Conservation (phyloP, 2,888 invertebrate genomes). For the Galerucella nymphaeae region DNA sequence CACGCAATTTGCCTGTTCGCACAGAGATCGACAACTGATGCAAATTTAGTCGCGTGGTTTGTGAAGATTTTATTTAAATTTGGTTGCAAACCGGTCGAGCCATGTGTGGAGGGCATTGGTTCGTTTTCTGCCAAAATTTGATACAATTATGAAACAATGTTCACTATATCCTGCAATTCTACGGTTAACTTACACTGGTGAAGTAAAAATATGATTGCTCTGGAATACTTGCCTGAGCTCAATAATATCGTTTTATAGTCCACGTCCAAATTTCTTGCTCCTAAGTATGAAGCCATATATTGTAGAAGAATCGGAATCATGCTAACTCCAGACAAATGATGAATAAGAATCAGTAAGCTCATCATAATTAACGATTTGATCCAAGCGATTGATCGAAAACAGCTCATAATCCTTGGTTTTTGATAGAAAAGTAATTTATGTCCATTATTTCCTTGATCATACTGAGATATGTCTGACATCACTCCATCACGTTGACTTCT, state of each 20-base stretch:
- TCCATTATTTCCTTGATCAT: slow-evolving; percentile 7
- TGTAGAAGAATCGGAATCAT: slow-evolving; percentile 22
- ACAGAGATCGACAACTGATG: too few relatives aligned
- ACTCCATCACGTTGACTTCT: slow-evolving; percentile 2
- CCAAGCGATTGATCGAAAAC: slow-evolving; percentile 9
- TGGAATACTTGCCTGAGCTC: slow-evolving; percentile 10
- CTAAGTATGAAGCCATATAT: slow-evolving; percentile 17
- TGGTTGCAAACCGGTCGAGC: too few relatives aligned
- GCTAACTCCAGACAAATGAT: slow-evolving; percentile 25
- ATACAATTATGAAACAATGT: too few relatives aligned
- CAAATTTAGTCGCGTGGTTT: too few relatives aligned
- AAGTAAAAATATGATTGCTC: background rate
- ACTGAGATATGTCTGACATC: background rate
- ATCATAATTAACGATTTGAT: slow-evolving; percentile 26
- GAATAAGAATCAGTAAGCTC: slow-evolving; percentile 1
- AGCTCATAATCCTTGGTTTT: slow-evolving; percentile 17
- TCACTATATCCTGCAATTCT: too few relatives aligned
- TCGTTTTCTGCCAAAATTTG: too few relatives aligned
- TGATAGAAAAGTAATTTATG: slow-evolving; percentile 8
- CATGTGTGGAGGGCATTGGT: too few relatives aligned
- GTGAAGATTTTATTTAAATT: too few relatives aligned
- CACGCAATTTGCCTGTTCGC: too few relatives aligned
- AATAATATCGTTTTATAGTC: slow-evolving; percentile 9
- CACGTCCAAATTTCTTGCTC: background rate
- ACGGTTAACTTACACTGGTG: too few relatives aligned